phyloP scores from a whole-genome alignment of 1,140 invertebrate genomes.

The Campoletis sonorensis region DNA sequence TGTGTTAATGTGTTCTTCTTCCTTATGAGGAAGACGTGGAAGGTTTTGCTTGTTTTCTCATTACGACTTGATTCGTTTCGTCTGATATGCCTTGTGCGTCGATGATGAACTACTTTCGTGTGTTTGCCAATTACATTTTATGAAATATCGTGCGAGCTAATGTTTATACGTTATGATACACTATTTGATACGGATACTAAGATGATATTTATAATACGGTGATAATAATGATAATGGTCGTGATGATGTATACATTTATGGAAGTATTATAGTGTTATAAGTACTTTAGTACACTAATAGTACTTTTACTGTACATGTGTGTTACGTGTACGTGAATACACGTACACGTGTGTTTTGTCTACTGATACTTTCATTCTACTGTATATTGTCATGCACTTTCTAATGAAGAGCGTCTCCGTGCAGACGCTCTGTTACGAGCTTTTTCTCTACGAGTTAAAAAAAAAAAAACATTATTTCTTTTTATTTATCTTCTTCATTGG shows the following conservation, averaged over 20 bases:
- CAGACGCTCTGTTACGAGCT: conserved; percentile 19
- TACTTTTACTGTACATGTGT: not conserved
- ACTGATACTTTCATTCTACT: conserved; percentile 33
- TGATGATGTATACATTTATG: conserved; percentile 17
- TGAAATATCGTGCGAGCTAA: conserved; percentile 24
- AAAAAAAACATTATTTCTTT: not conserved
- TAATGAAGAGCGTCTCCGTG: conserved; percentile 33
- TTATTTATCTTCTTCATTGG: conserved; percentile 14
- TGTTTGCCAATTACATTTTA: conserved; percentile 37
- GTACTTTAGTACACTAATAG: conserved; percentile 11
- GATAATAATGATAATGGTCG: not conserved
- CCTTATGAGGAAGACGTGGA: conserved; percentile 17
- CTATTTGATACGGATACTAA: conserved; percentile 22
- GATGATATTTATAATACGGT: conserved; percentile 20
- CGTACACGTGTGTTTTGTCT: not conserved
- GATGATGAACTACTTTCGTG: conserved; percentile 42
- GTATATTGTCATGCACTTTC: conserved; percentile 43
- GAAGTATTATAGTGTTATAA: conserved; percentile 22
- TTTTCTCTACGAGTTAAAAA: conserved; percentile 44
- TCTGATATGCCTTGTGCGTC: conserved; percentile 2
- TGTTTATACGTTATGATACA: conserved; percentile 42
- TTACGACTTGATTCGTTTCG: not conserved
- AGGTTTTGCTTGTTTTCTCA: not conserved
- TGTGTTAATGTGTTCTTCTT: conserved; percentile 26
- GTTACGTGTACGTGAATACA: not conserved